These are phyloP conservation scores for Crocidura indochinensis DNA, from an alignment of 2,797 vertebrate species.

Conservation along the genomic window DNA sequence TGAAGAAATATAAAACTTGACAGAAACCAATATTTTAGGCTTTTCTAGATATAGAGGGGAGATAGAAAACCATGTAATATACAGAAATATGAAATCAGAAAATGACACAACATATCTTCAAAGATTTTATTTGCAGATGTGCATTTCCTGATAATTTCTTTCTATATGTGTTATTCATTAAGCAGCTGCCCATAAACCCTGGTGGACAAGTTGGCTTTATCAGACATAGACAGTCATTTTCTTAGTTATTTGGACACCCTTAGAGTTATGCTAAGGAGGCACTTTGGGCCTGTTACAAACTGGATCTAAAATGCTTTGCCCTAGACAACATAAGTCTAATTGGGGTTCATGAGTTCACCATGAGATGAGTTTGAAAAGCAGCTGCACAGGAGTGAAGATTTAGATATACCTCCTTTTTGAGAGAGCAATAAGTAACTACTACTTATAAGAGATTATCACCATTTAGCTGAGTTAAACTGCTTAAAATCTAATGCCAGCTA, in stretches of 20 bases:
- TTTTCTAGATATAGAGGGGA: neutral
- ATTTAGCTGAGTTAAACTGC: slow-evolving; percentile 16
- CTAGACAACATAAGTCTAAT: neutral
- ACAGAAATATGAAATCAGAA: slow-evolving; percentile 42
- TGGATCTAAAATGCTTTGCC: neutral
- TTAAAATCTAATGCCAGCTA: neutral
- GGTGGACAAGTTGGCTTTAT: slow-evolving; percentile 1
- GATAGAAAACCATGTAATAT: neutral
- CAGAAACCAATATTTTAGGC: slow-evolving; percentile 29
- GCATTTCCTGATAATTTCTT: slow-evolving; percentile 36
- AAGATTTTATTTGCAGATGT: slow-evolving; percentile 65
- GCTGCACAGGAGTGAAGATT: neutral
- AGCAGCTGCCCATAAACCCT: slow-evolving; percentile 66
- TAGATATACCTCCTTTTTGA: neutral
- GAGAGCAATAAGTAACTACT: neutral
- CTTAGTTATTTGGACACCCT: neutral
- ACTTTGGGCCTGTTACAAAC: neutral
- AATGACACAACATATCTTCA: neutral
- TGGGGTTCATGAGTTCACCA: neutral
- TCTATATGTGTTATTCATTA: slow-evolving; percentile 69
- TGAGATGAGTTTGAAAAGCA: neutral
- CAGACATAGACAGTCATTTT: slow-evolving; percentile 60
- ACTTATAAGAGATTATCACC: neutral
- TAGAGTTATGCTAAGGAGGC: neutral
- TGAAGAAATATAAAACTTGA: neutral